These are phyloP conservation scores for Corythucha ciliata DNA, from an alignment of 2,888 invertebrate species.

Conservation along the genomic window DNA sequence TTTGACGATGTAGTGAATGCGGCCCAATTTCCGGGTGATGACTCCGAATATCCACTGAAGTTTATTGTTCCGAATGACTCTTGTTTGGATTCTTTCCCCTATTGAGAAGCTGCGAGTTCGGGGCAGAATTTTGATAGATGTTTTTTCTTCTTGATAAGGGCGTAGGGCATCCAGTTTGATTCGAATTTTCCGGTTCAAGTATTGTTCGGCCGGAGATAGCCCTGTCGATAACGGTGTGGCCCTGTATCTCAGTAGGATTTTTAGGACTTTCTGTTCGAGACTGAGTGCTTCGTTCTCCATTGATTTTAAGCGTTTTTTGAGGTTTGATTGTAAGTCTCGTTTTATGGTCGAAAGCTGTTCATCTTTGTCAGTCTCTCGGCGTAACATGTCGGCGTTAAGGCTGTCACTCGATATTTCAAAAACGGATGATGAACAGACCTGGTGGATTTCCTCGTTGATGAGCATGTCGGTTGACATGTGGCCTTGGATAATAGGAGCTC, in stretches of 20 bases:
- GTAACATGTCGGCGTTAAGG: constrained; percentile 7
- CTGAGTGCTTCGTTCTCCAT: neutral
- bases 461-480: neutral
- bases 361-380: constrained; percentile 19
- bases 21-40: constrained; percentile 6
- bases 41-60: constrained; percentile 17
- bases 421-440: neutral
- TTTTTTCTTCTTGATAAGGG: too few species aligned
- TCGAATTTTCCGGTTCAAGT: constrained; percentile 8
- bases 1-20: constrained; percentile 17
- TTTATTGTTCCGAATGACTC: constrained; percentile 17
- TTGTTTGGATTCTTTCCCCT: constrained; percentile 15
- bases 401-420: neutral
- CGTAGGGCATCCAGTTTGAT: constrained; percentile 17
- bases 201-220: neutral
- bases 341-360: constrained; percentile 9
- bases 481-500: constrained; percentile 2
- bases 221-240: constrained; percentile 4
- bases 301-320: neutral
- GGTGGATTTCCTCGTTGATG: constrained; percentile 4
- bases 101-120: neutral
- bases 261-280: neutral
- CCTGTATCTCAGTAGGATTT: constrained; percentile 3
- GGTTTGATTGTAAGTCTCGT: too few species aligned
- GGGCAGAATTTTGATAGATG: neutral